A percentile compares a stretch with the other conserved stretches of the same genome.
Evolutionary conservation across 2,888 invertebrate species (phyloP).

Genomic region (Eristalinus aeneus): DNA sequence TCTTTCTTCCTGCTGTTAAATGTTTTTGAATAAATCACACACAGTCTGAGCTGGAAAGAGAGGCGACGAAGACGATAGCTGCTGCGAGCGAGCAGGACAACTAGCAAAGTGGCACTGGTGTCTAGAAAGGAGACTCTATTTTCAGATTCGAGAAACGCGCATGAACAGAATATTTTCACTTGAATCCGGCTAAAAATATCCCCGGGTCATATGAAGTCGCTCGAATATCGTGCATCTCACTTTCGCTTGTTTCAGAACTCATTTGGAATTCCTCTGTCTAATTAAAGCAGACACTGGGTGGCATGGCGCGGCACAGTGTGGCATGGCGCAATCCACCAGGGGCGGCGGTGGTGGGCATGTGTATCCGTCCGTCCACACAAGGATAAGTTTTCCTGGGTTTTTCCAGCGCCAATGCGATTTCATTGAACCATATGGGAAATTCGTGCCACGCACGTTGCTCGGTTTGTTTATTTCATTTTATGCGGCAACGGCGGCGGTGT

Average conservation of each 20-base stretch:
- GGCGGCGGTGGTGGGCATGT: slow-evolving; percentile 24
- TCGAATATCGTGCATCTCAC: background rate
- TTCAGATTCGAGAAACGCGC: slow-evolving; percentile 38
- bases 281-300: slow-evolving; percentile 61
- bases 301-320: background rate
- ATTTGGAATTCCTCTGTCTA: slow-evolving; percentile 30
- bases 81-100: background rate
- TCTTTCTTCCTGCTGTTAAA: slow-evolving; percentile 14
- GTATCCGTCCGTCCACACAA: slow-evolving; percentile 28
- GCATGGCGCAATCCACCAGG: slow-evolving; percentile 10
- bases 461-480: slow-evolving; percentile 62
- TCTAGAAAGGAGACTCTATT: slow-evolving; percentile 19
- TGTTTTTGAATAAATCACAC: slow-evolving; percentile 23
- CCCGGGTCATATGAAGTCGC: slow-evolving; percentile 52
- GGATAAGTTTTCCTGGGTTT: slow-evolving; percentile 70
- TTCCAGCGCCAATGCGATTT: slow-evolving; percentile 62
- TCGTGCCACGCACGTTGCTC: slow-evolving; percentile 46
- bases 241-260: background rate
- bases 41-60: slow-evolving; percentile 12
- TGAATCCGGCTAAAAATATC: slow-evolving; percentile 56
- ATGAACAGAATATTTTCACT: slow-evolving; percentile 37
- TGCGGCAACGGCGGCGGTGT: background rate
- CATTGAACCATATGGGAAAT: slow-evolving; percentile 66
- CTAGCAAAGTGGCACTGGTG: background rate
- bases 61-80: background rate